Conservation (phyloP, 53 echinoderm and acorn worm species). For the Glandiceps talaboti region DNA sequence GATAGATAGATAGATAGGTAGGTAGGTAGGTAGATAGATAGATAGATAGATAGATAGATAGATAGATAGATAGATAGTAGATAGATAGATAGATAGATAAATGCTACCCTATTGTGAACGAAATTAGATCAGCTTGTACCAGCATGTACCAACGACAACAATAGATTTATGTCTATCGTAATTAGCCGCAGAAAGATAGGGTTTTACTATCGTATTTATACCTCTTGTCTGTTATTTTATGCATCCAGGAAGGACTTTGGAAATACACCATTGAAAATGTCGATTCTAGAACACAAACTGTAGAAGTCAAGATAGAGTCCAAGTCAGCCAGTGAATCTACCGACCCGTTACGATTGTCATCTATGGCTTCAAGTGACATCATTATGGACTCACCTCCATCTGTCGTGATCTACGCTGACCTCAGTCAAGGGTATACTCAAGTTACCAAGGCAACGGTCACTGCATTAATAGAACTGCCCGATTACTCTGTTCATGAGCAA, state of each 20-base stretch:
- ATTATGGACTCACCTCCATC: neutral
- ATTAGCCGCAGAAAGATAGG: no score
- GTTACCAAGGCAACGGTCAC: constrained; percentile 18
- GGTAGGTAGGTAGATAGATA: no score
- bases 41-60: no score
- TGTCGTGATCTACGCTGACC: constrained; percentile 25
- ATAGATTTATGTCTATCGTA: no score
- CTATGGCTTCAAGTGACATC: constrained; percentile 10
- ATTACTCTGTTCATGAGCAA: constrained; percentile 7
- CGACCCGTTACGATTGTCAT: constrained; percentile 16
- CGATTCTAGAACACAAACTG: neutral
- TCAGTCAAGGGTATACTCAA: constrained; percentile 29
- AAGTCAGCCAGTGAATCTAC: constrained; percentile 6
- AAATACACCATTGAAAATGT: constrained; percentile 10
- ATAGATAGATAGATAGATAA: no score
- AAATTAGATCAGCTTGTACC: no score
- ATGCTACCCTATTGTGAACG: no score
- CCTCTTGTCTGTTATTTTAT: no score
- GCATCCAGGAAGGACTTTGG: constrained; percentile 23
- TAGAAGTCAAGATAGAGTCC: constrained; percentile 21
- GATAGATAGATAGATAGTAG: no score
- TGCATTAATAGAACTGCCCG: constrained; percentile 24
- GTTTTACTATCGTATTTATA: no score
- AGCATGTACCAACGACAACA: no score
- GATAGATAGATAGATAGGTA: no score